A percentile compares a stretch with the other conserved stretches of the same genome.
Conservation (phyloP, 2,113 vertebrate species). For the Percina caprodes region DNA sequence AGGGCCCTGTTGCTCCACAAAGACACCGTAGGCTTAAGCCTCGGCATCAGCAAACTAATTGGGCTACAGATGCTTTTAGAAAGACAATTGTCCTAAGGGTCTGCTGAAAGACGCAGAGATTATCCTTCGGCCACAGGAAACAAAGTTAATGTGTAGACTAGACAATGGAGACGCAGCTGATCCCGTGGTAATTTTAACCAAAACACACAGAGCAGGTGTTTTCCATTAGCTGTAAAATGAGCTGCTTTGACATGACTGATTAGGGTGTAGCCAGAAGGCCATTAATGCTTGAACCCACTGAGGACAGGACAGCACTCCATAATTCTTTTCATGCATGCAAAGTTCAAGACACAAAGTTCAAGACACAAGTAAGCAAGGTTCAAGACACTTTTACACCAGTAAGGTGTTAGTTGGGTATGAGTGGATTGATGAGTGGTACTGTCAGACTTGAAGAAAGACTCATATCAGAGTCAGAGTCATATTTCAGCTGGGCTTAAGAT, state of each 20-base stretch:
- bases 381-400: background rate
- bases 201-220: constrained; percentile 55
- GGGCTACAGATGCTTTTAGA: constrained; percentile 65
- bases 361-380: background rate
- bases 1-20: constrained; percentile 10
- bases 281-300: constrained; percentile 40
- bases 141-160: constrained; percentile 68
- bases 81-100: constrained; percentile 60
- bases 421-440: background rate
- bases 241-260: constrained; percentile 24
- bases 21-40: constrained; percentile 38
- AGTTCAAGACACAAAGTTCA: constrained; percentile 27
- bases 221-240: constrained; percentile 56
- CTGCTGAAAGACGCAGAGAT: constrained; percentile 59
- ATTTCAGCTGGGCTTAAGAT: background rate
- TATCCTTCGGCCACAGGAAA: constrained; percentile 64
- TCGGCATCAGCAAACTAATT: constrained; percentile 61
- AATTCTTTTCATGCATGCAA: constrained; percentile 23
- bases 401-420: background rate
- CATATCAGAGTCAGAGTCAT: background rate
- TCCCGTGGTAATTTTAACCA: constrained; percentile 46
- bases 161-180: constrained; percentile 57
- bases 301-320: constrained; percentile 2
- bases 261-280: constrained; percentile 26
- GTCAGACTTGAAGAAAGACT: background rate